Conservation (phyloP, 2,797 vertebrate genomes). For the Phaenicophaeus curvirostris region DNA sequence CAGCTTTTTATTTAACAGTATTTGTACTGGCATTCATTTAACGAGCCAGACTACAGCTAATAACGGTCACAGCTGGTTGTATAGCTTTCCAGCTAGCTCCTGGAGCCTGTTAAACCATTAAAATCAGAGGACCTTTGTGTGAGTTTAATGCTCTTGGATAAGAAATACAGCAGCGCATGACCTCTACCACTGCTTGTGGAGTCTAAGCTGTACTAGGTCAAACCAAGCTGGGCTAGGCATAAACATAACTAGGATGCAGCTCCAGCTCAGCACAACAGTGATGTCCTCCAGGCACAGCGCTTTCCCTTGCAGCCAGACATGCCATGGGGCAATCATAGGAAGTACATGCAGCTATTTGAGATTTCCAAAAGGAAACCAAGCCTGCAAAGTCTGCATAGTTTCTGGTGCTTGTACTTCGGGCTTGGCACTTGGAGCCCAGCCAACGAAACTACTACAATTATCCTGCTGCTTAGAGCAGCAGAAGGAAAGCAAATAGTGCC, state of each 20-base stretch:
- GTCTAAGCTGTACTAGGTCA: not conserved
- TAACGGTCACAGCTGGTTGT: not conserved
- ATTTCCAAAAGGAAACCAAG: not conserved
- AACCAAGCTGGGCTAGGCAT: not conserved
- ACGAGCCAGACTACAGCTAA: not conserved
- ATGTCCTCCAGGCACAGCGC: accelerated
- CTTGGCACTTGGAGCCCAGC: too few species aligned
- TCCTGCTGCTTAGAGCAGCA: not conserved
- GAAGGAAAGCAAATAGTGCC: constrained; percentile 30
- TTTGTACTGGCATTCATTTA: not conserved
- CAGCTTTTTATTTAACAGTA: not conserved
- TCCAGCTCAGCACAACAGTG: too few species aligned
- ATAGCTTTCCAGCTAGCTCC: not conserved
- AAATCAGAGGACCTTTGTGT: not conserved
- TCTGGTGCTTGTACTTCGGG: not conserved
- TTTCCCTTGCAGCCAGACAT: not conserved
- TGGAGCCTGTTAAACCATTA: not conserved
- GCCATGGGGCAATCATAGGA: accelerated
- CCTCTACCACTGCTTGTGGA: accelerated
- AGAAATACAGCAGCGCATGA: not conserved
- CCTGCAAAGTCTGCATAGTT: not conserved
- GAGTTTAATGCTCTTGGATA: not conserved
- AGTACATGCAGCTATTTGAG: not conserved
- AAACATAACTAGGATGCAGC: not conserved
- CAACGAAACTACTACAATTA: not conserved